Evolutionary conservation across 1,140 invertebrate species (phyloP).

Genomic region (Sarcophaga bullata): DNA sequence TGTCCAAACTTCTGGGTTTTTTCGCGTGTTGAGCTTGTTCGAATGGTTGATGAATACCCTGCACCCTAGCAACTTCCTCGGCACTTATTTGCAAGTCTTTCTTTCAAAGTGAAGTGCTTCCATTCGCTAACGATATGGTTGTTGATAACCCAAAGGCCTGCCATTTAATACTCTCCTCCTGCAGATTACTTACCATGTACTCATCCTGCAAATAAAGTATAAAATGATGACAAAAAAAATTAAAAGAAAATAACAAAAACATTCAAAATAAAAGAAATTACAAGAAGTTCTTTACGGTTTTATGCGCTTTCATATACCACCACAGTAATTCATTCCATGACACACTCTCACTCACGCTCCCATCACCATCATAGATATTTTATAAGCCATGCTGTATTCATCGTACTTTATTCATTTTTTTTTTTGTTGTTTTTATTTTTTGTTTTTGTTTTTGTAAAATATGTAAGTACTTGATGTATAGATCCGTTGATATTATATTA

Average conservation of each 20-base stretch:
- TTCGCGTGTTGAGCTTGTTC: no score
- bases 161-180: no score
- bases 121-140: not conserved
- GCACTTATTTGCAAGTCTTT: no score
- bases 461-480: conserved; percentile 36
- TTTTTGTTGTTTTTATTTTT: no score
- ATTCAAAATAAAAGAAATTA: not conserved
- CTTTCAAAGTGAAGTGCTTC: no score
- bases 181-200: not conserved
- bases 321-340: not conserved
- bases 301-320: not conserved
- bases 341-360: not conserved
- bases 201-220: conserved; percentile 6
- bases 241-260: not conserved
- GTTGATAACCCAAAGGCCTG: not conserved
- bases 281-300: conserved; percentile 19
- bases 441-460: not conserved
- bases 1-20: no score
- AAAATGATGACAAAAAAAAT: not conserved
- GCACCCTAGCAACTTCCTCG: no score
- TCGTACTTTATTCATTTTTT: no score
- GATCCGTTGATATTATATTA: conserved; percentile 38
- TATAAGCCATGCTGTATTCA: conserved; percentile 22
- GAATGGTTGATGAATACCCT: no score
- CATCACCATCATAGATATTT: not conserved